phyloP scores from a whole-genome alignment of 2,797 vertebrate genomes.

The Amphiprion clarkii region DNA sequence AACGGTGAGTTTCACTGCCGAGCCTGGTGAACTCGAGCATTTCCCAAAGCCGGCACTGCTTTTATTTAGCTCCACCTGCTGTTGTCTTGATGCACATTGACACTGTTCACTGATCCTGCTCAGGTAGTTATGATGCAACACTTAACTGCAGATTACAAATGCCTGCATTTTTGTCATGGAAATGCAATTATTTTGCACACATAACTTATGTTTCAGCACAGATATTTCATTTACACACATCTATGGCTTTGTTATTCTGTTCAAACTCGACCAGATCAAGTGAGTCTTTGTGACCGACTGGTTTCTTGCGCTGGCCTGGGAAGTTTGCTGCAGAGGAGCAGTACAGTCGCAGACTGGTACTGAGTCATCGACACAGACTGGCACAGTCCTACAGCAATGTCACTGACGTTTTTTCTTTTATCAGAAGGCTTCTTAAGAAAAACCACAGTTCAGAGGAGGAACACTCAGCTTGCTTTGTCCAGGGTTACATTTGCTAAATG shows the following conservation, averaged over 20 bases:
- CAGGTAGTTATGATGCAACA: background rate
- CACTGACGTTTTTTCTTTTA: slow-evolving; percentile 4
- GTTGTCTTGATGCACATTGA: slow-evolving; percentile 44
- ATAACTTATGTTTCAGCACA: background rate
- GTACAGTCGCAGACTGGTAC: slow-evolving; percentile 56
- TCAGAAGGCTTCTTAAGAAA: background rate
- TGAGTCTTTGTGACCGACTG: slow-evolving; percentile 41
- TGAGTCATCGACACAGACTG: slow-evolving; percentile 51
- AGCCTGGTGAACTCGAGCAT: background rate
- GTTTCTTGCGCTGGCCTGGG: slow-evolving; percentile 6
- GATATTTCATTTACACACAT: background rate
- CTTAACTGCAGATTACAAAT: background rate
- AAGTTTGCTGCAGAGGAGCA: slow-evolving; percentile 8
- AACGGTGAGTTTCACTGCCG: background rate
- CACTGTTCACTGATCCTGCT: background rate
- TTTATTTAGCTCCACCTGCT: slow-evolving; percentile 68
- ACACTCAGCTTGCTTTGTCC: too few species aligned
- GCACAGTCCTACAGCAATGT: slow-evolving; percentile 16
- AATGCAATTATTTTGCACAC: background rate
- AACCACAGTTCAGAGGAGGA: background rate
- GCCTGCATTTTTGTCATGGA: background rate
- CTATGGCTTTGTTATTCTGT: slow-evolving; percentile 7
- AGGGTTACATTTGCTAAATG: too few species aligned
- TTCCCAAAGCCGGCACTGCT: background rate
- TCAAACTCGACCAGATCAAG: slow-evolving; percentile 8